Conservation (phyloP, 35 echinoderm and acorn worm genomes). For the Ophioderma brevispina region DNA sequence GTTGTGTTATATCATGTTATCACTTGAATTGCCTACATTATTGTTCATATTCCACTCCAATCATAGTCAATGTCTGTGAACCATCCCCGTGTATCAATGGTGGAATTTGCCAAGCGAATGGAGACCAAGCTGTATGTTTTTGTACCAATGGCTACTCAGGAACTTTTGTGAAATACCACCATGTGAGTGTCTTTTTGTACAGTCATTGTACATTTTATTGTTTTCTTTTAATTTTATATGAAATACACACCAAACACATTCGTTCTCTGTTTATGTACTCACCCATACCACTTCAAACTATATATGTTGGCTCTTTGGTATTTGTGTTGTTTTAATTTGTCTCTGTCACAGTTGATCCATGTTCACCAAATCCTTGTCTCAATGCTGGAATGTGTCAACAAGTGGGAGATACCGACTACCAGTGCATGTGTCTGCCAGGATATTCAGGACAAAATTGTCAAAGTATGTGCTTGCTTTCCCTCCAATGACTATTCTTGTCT, state of each 20-base stretch:
- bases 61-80: neutral
- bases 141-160: neutral
- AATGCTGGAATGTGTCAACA: neutral
- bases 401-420: neutral
- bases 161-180: neutral
- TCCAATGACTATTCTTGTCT: no score
- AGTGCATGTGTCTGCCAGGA: neutral
- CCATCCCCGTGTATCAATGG: neutral
- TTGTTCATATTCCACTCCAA: no score
- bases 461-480: neutral
- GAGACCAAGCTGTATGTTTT: neutral
- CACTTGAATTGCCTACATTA: no score
- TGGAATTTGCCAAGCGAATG: neutral
- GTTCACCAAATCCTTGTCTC: neutral
- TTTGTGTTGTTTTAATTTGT: no score
- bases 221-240: no score
- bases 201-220: no score
- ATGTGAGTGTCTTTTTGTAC: neutral
- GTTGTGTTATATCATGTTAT: no score
- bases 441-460: neutral
- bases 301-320: no score
- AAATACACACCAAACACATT: no score
- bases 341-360: neutral
- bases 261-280: no score
- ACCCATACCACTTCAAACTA: no score